Conservation (phyloP, 2,888 invertebrate genomes). For the Stegana nigrithorax region DNA sequence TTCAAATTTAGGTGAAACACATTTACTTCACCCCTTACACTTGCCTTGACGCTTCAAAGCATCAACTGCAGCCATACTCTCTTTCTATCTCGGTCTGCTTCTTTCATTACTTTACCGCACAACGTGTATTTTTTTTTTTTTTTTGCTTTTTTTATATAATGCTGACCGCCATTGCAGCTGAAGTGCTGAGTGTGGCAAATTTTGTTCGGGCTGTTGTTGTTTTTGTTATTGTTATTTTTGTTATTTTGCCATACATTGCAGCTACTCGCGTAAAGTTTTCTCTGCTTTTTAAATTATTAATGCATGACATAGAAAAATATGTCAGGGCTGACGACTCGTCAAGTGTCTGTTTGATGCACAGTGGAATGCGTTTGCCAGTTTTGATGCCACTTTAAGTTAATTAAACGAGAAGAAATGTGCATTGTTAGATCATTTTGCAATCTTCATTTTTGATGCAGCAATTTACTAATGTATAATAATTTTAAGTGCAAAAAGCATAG, state of each 20-base stretch:
- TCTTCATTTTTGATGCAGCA: too few species aligned
- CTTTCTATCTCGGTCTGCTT: neutral
- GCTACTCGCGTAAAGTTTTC: too few species aligned
- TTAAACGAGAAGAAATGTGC: too few species aligned
- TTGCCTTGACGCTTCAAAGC: conserved; percentile 1
- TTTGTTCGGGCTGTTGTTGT: conserved; percentile 6
- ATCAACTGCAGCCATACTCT: neutral
- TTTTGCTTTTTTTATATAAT: too few species aligned
- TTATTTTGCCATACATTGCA: neutral
- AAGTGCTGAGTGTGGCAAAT: too few species aligned
- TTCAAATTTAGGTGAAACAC: conserved; percentile 32
- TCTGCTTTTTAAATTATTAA: conserved; percentile 34
- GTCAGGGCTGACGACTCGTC: conserved; percentile 43
- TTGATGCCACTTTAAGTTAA: too few species aligned
- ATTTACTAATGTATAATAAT: too few species aligned
- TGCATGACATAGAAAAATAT: conserved; percentile 46
- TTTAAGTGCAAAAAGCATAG: too few species aligned
- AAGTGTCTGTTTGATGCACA: conserved; percentile 30
- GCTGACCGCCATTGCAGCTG: neutral
- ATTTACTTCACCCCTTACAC: conserved; percentile 4
- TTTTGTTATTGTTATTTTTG: conserved; percentile 25
- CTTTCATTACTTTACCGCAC: too few species aligned
- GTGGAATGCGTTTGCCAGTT: too few species aligned
- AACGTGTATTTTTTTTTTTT: too few species aligned
- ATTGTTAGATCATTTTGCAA: too few species aligned